phyloP scores from a whole-genome alignment of 1,140 invertebrate species.

The Drosophila arawakana region DNA sequence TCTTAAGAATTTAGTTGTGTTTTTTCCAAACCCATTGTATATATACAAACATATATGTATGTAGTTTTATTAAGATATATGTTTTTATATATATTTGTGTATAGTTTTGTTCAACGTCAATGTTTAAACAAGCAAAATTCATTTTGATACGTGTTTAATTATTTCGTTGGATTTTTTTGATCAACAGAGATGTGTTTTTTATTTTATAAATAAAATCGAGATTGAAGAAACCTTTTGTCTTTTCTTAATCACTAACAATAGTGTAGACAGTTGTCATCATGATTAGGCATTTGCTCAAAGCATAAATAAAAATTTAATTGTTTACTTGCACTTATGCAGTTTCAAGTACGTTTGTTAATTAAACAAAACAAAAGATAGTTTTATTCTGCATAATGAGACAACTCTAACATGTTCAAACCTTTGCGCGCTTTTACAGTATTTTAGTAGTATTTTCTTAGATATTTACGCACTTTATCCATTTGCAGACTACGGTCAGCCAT shows the following conservation, averaged over 20 bases:
- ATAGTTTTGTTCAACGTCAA: neutral
- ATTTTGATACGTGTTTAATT: slow-evolving; percentile 59
- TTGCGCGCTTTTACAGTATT: neutral
- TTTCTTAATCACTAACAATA: neutral
- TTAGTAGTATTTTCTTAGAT: slow-evolving; percentile 18
- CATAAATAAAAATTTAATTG: slow-evolving; percentile 19
- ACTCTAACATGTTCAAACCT: neutral
- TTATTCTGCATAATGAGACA: too few relatives aligned
- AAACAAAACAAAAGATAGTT: neutral
- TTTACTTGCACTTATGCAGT: slow-evolving; percentile 17
- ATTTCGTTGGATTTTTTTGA: slow-evolving; percentile 73
- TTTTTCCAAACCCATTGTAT: neutral
- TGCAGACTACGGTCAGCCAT: neutral
- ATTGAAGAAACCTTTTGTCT: slow-evolving; percentile 48
- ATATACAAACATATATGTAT: neutral
- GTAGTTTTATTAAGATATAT: slow-evolving; percentile 22
- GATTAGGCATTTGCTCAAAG: slow-evolving; percentile 20
- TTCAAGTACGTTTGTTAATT: slow-evolving; percentile 5
- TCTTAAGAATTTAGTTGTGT: slow-evolving; percentile 1
- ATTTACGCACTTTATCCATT: slow-evolving; percentile 9
- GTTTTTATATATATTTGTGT: slow-evolving; percentile 9
- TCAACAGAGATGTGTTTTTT: slow-evolving; percentile 77
- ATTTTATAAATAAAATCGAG: slow-evolving; percentile 81
- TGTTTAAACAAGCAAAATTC: slow-evolving; percentile 42
- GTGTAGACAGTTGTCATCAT: slow-evolving; percentile 19